Conservation (phyloP, 2,888 invertebrate species). For the Caenorhabditis japonica region DNA sequence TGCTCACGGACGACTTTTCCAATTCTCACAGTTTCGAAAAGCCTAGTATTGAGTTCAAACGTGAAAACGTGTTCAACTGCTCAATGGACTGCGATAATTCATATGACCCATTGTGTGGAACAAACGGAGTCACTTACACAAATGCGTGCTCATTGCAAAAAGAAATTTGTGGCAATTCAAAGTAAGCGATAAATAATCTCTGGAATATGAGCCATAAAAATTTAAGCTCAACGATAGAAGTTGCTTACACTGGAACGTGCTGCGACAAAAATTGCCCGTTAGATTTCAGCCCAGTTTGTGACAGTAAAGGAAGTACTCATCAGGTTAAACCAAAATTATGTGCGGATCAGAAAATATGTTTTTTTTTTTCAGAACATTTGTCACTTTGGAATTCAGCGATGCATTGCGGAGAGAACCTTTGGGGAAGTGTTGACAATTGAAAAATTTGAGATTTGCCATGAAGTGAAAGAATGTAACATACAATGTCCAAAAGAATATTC, state of each 20-base stretch:
- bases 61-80: constrained; percentile 50
- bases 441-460: constrained; percentile 63
- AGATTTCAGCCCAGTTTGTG: constrained; percentile 68
- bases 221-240: constrained; percentile 36
- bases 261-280: constrained; percentile 58
- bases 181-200: constrained; percentile 1
- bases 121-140: constrained; percentile 68
- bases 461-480: constrained; percentile 53
- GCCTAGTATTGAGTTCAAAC: constrained; percentile 40
- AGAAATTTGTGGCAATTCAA: constrained; percentile 49
- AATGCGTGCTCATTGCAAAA: constrained; percentile 68
- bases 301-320: constrained; percentile 58
- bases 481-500: constrained; percentile 65
- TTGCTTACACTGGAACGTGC: constrained; percentile 62
- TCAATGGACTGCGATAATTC: constrained; percentile 59
- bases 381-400: constrained; percentile 68
- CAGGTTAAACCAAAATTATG: constrained; percentile 40
- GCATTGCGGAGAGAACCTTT: constrained; percentile 62
- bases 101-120: constrained; percentile 72
- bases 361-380: constrained; percentile 70
- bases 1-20: constrained; percentile 33
- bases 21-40: constrained; percentile 23
- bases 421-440: constrained; percentile 64
- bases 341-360: too few species aligned
- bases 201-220: too few species aligned